Conservation (phyloP, 1,140 invertebrate species). For the Drosophila ohnishii region DNA sequence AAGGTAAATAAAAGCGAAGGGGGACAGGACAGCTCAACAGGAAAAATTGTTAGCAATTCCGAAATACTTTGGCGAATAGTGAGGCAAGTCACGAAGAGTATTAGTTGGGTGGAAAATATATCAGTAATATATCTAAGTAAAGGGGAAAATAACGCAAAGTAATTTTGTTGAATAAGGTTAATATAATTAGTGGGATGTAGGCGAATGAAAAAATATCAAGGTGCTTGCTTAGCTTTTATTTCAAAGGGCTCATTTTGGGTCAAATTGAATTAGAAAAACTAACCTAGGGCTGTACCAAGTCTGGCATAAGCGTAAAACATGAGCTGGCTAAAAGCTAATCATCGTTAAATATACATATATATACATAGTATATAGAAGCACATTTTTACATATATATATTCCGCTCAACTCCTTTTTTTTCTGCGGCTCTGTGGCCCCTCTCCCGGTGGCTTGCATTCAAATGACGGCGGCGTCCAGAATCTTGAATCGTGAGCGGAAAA, state of each 20-base stretch:
- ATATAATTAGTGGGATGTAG: neutral
- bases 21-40: neutral
- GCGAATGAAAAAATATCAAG: neutral
- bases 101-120: neutral
- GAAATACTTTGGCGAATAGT: conserved; percentile 2
- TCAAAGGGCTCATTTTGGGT: conserved; percentile 18
- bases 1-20: conserved; percentile 1
- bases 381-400: conserved; percentile 22
- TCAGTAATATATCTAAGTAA: neutral
- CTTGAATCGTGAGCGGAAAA: conserved; percentile 42
- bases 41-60: conserved; percentile 17
- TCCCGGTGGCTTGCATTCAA: conserved; percentile 16
- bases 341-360: conserved; percentile 44
- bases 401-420: conserved; percentile 19
- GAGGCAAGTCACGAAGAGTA: conserved; percentile 4
- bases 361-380: conserved; percentile 55
- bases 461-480: conserved; percentile 31
- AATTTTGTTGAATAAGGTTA: neutral
- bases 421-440: neutral
- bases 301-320: conserved; percentile 41
- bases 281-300: conserved; percentile 29
- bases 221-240: neutral
- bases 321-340: conserved; percentile 49
- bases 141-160: neutral
- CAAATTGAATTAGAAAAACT: conserved; percentile 22